These are phyloP conservation scores for Drosophila pseudotakahashii DNA, from an alignment of 2,888 invertebrate species.

Conservation along the genomic window DNA sequence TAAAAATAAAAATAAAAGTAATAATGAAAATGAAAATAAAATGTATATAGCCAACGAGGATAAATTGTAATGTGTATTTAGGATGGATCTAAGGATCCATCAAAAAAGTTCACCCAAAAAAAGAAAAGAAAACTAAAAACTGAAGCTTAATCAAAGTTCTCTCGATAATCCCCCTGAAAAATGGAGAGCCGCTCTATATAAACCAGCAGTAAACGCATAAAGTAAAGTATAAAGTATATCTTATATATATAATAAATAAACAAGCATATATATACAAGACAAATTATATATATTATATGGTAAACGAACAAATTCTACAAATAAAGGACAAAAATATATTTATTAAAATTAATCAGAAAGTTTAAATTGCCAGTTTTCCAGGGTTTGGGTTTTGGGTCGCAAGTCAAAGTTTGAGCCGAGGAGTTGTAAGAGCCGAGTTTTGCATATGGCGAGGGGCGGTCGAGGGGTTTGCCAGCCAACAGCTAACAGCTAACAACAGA, in stretches of 20 bases:
- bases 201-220: slow-evolving; percentile 31
- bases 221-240: slow-evolving; percentile 36
- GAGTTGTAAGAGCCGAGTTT: slow-evolving; percentile 44
- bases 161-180: slow-evolving; percentile 22
- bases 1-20: neutral
- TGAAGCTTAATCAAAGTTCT: slow-evolving; percentile 47
- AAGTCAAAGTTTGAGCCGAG: slow-evolving; percentile 44
- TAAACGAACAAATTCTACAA: slow-evolving; percentile 63
- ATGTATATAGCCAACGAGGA: slow-evolving; percentile 37
- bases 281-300: slow-evolving; percentile 56
- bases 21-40: slow-evolving; percentile 9
- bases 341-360: slow-evolving; percentile 57
- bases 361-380: slow-evolving; percentile 29
- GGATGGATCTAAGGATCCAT: slow-evolving; percentile 19
- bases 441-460: slow-evolving; percentile 27
- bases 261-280: slow-evolving; percentile 36
- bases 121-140: slow-evolving; percentile 17
- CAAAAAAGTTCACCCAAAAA: slow-evolving; percentile 6
- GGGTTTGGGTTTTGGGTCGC: slow-evolving; percentile 8
- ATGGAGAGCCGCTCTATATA: slow-evolving; percentile 21
- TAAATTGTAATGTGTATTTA: slow-evolving; percentile 36
- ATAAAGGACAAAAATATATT: slow-evolving; percentile 75
- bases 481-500: slow-evolving; percentile 38
- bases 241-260: slow-evolving; percentile 37
- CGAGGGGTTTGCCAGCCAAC: slow-evolving; percentile 11